Conservation (phyloP, 2,113 vertebrate species). For the Melanerpes formicivorus region DNA sequence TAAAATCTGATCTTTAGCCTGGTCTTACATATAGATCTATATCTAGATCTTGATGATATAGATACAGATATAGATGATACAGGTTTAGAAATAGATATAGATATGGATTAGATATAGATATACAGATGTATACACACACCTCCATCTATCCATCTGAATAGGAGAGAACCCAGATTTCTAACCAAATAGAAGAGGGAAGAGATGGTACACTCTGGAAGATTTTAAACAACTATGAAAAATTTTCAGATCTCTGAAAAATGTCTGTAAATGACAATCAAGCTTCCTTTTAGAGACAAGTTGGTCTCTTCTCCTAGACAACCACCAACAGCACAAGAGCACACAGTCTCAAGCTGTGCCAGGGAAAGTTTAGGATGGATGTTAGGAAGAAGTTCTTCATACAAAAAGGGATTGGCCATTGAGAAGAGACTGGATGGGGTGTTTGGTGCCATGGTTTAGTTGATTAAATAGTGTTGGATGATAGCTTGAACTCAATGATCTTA, state of each 20-base stretch:
- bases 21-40: background rate
- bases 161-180: background rate
- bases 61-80: background rate
- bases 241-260: background rate
- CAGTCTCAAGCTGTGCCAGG: no score
- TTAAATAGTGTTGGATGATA: no score
- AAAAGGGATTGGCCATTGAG: no score
- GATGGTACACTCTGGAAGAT: rapidly evolving
- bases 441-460: no score
- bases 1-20: background rate
- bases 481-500: no score
- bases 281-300: background rate
- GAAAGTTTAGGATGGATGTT: no score
- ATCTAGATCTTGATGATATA: no score
- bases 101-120: background rate
- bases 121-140: background rate
- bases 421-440: no score
- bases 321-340: no score
- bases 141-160: background rate
- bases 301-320: no score
- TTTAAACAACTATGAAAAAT: background rate
- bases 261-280: background rate
- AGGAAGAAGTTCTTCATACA: no score
- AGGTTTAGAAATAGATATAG: background rate
- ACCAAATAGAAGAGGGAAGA: no score